These are phyloP conservation scores for Agrochola macilenta DNA, from an alignment of 2,888 invertebrate species.

Conservation along the genomic window DNA sequence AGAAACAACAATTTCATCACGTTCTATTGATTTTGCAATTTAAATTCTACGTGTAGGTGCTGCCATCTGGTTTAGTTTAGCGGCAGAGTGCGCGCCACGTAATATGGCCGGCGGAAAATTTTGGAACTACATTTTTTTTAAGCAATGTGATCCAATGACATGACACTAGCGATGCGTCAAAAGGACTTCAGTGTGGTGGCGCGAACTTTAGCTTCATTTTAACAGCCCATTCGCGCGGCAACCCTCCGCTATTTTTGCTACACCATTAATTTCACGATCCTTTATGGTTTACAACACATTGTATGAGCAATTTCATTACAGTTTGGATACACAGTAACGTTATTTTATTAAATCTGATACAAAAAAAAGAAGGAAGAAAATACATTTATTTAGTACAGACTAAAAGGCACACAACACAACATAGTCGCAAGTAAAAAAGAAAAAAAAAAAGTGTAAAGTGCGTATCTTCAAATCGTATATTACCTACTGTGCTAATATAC, in stretches of 20 bases:
- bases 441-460: too few relatives aligned
- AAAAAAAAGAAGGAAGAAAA: too few relatives aligned
- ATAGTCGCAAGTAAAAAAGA: too few relatives aligned
- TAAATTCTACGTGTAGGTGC: neutral
- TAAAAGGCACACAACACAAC: too few relatives aligned
- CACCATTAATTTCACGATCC: slow-evolving; percentile 44
- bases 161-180: too few relatives aligned
- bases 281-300: slow-evolving; percentile 20
- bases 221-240: slow-evolving; percentile 33
- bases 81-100: neutral
- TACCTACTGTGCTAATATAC: too few relatives aligned
- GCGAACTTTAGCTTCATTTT: slow-evolving; percentile 19
- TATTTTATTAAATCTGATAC: slow-evolving; percentile 17
- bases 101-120: too few relatives aligned
- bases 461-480: neutral
- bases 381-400: too few relatives aligned
- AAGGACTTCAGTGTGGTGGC: too few relatives aligned
- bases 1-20: neutral
- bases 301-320: slow-evolving; percentile 21
- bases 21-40: neutral
- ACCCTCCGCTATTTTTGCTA: slow-evolving; percentile 16
- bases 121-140: too few relatives aligned
- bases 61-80: slow-evolving; percentile 21
- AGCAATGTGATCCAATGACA: too few relatives aligned
- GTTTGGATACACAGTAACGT: slow-evolving; percentile 1